phyloP scores from a whole-genome alignment of 2,888 invertebrate genomes.

The Drosophila mimica region DNA sequence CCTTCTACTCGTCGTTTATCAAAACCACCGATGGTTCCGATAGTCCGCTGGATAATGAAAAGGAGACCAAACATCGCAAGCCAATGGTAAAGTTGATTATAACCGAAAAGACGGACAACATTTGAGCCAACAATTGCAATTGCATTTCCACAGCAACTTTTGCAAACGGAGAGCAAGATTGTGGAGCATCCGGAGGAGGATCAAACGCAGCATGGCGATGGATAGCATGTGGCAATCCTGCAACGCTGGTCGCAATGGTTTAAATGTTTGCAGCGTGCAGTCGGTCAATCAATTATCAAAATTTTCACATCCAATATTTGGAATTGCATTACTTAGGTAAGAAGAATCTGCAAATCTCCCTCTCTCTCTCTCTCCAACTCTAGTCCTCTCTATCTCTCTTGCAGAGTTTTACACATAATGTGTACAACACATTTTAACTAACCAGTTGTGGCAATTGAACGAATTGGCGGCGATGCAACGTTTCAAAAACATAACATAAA shows the following conservation, averaged over 20 bases:
- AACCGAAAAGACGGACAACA: neutral
- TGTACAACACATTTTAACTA: neutral
- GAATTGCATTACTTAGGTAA: constrained; percentile 12
- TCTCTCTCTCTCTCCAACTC: neutral
- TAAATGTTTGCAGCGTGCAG: constrained; percentile 17
- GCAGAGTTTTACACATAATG: neutral
- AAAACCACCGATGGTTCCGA: constrained; percentile 87
- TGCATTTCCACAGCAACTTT: constrained; percentile 12
- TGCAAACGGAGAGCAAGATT: constrained; percentile 34
- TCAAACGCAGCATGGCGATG: constrained; percentile 80
- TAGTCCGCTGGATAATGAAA: constrained; percentile 83
- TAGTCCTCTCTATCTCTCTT: constrained; percentile 3
- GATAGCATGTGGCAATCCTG: constrained; percentile 42
- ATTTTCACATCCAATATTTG: neutral
- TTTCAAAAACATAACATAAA: neutral
- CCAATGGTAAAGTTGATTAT: constrained; percentile 58
- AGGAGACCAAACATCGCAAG: constrained; percentile 74
- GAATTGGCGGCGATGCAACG: neutral
- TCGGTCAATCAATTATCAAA: neutral
- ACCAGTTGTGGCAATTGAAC: too few relatives aligned
- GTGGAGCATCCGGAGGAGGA: constrained; percentile 70
- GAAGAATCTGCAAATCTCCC: neutral
- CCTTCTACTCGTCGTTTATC: constrained; percentile 90
- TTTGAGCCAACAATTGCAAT: neutral
- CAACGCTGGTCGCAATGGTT: constrained; percentile 36